Percentiles rank a stretch among this genome's conserved stretches.
Conservation (phyloP, 2,888 invertebrate species). For the Vesta saturnalis region DNA sequence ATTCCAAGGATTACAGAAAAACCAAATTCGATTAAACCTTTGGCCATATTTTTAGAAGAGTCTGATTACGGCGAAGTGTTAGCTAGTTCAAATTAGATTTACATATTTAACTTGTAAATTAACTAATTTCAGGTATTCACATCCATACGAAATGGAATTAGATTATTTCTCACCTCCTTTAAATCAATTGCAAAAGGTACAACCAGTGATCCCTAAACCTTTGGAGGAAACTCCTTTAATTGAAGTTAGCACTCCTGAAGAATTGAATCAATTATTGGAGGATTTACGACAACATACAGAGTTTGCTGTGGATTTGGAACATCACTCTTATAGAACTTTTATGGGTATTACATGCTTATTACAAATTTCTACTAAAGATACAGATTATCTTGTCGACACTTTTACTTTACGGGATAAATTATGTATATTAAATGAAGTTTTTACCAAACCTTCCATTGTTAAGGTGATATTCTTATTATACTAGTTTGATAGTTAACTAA, state of each 20-base stretch:
- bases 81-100: conserved; percentile 44
- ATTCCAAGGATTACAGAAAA: conserved; percentile 85
- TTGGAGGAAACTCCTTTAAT: conserved; percentile 74
- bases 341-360: conserved; percentile 95
- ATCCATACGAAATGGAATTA: conserved; percentile 90
- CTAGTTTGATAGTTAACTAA: too few species aligned
- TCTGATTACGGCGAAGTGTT: conserved; percentile 70
- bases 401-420: conserved; percentile 84
- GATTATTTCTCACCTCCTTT: conserved; percentile 73
- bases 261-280: conserved; percentile 72
- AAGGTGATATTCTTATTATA: conserved; percentile 72
- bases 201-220: conserved; percentile 60
- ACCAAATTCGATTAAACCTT: conserved; percentile 86
- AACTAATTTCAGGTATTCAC: conserved; percentile 71
- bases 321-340: conserved; percentile 92
- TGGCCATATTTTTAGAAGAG: conserved; percentile 77
- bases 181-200: conserved; percentile 57
- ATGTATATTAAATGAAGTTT: conserved; percentile 84
- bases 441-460: conserved; percentile 87
- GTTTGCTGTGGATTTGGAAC: conserved; percentile 92
- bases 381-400: conserved; percentile 92
- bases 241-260: conserved; percentile 72
- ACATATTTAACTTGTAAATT: conserved; percentile 24
- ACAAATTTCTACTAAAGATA: conserved; percentile 86
- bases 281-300: conserved; percentile 75